A percentile compares a stretch with the other conserved stretches of the same genome.
Conservation (phyloP, 2,797 vertebrate species). For the Bufotes viridis region DNA sequence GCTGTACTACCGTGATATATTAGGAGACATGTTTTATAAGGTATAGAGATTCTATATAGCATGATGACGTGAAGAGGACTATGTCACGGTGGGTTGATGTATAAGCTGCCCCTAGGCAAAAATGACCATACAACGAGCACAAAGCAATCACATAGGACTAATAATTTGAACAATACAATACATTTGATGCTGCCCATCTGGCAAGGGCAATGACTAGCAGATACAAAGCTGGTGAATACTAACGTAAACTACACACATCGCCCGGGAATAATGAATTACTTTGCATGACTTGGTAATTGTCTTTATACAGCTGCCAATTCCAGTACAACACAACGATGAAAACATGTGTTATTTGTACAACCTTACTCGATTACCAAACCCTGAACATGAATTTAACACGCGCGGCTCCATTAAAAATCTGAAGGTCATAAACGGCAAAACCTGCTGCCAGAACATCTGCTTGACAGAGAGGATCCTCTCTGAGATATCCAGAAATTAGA, state of each 20-base stretch:
- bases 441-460: slow-evolving; percentile 53
- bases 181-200: slow-evolving; percentile 6
- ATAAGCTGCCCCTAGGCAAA: background rate
- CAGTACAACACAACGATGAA: slow-evolving; percentile 24
- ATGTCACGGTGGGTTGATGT: background rate
- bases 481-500: slow-evolving; percentile 1
- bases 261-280: slow-evolving; percentile 20
- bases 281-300: slow-evolving; percentile 44
- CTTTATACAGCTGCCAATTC: slow-evolving; percentile 41
- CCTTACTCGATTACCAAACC: slow-evolving; percentile 38
- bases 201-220: background rate
- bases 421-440: slow-evolving; percentile 26
- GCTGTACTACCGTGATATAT: no score
- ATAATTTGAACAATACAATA: slow-evolving; percentile 2
- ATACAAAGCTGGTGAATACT: background rate
- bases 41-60: no score
- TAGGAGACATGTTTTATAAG: no score
- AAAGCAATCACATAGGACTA: background rate
- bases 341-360: slow-evolving; percentile 58
- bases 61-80: background rate
- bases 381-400: slow-evolving; percentile 57
- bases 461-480: slow-evolving; percentile 46
- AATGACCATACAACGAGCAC: background rate
- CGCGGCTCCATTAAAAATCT: slow-evolving; percentile 36
- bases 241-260: background rate